Base-by-base conservation (phyloP, 2,797 vertebrate genomes). In the Tolypeutes matacus region DNA sequence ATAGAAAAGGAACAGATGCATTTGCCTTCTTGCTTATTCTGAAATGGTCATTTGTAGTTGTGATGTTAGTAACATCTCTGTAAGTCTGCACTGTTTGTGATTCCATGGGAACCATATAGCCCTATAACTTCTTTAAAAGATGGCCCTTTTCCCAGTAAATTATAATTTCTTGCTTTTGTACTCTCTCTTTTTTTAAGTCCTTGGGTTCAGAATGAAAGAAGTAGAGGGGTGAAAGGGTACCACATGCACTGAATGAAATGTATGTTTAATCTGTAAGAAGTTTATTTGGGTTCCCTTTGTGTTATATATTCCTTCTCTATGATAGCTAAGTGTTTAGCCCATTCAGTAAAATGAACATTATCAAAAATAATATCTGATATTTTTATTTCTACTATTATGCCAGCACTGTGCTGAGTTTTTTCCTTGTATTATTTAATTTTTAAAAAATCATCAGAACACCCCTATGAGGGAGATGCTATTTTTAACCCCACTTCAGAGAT, bases 1-100 rank as follows among this genome's bases (percentile, higher is more conserved):
- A 65, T 84, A 92, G 80, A 95, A 86, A 93, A 78, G n/a, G 80
- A 93, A 67, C 51, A 95, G 84, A 96, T 87, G 70, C 93, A 95
- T 86, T 89, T 96, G 84, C 78, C 81, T 97, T 95, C 84, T 90
- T 96, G 91, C 80, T 18, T 96, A 70, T 89, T 95, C 72, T 95
- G 96, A 96, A 93, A 94, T 97, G 89, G 15, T 93, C 87, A 6
- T 87, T 67, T 73, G 91, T 56, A 72, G n/a, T 90, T 91, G 90
- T 53, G 70, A 94, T 77, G 31, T 95, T 96, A 94, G 46, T 88
- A 36, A 60, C 93, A 89, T 62, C 77, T 93, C 80, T 92, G 25
- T 34, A 82, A 65, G 34, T 53, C 90, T 95, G 77, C 87, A 88
- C 76, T 96, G 64, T 95, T 75, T 58, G 86, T 95, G 73, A 94